Evolutionary conservation across 2,888 invertebrate genomes (phyloP).

Genomic region (Drosophila lacicola): DNA sequence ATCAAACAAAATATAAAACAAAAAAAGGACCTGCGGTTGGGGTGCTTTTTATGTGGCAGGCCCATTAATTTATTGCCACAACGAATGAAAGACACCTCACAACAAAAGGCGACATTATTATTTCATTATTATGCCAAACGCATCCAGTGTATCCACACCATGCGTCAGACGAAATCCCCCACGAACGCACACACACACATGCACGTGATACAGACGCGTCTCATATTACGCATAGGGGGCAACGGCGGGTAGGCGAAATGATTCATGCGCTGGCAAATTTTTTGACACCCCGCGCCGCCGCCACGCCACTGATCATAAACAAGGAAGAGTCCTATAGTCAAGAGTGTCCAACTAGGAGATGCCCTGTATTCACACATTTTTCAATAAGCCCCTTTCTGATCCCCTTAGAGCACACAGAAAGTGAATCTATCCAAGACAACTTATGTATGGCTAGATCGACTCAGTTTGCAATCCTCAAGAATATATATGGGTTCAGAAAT

Average conservation of each 20-base stretch:
- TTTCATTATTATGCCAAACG: slow-evolving; percentile 80
- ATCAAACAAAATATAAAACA: slow-evolving; percentile 57
- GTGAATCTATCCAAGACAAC: background rate
- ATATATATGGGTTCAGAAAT: background rate
- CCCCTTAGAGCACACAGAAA: background rate
- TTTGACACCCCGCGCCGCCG: slow-evolving; percentile 51
- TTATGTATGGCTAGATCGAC: too few species aligned
- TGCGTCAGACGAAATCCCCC: slow-evolving; percentile 26
- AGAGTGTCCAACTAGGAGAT: slow-evolving; percentile 22
- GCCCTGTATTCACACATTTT: background rate
- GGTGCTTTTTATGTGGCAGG: slow-evolving; percentile 71
- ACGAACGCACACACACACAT: slow-evolving; percentile 16
- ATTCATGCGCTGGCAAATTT: slow-evolving; percentile 77
- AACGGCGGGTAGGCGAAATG: slow-evolving; percentile 46
- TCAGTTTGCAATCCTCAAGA: too few species aligned
- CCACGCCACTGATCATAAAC: slow-evolving; percentile 45
- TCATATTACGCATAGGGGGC: slow-evolving; percentile 67
- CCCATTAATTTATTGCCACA: slow-evolving; percentile 77
- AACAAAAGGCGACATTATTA: slow-evolving; percentile 80
- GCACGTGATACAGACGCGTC: slow-evolving; percentile 37
- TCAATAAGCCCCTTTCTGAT: too few species aligned
- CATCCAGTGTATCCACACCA: slow-evolving; percentile 58
- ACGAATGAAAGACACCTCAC: slow-evolving; percentile 67
- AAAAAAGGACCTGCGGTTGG: slow-evolving; percentile 52
- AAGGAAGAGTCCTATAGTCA: slow-evolving; percentile 23